Evolutionary conservation across 2,888 invertebrate genomes (phyloP), one percentile per base, ranked within the genome.

Genomic region (Plagiodera versicolora): DNA sequence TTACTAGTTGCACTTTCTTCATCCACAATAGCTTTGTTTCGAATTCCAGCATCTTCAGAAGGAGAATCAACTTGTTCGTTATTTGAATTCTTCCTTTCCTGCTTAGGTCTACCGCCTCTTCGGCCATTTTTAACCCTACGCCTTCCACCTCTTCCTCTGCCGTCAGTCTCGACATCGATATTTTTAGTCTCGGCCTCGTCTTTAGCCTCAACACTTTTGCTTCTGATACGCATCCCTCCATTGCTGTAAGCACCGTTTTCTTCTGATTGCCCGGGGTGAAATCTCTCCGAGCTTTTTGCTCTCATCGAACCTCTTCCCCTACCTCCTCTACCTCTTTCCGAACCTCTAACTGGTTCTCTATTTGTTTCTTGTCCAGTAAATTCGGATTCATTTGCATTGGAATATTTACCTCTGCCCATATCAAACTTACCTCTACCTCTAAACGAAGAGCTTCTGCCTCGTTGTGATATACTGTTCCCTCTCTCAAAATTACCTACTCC

Each of bases 1-100:
- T 39, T 14, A 18, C 30, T 46, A 1, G 10, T 19, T 10, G 3
- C n/a, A 18, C 1, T 45, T 51, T 56, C 65, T 20, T 39, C 45
- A 39, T 64, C 61, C 61, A 52, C 59, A 54, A 60, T 60, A 32
- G 60, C 61, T 56, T 63, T 56, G 16, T 51, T 19, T 44, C 20
- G n/a, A 17, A 20, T 30, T 11, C 52, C 53, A n/a, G 18, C 10
- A 47, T 9, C 4, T 11, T 52, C 58, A 30, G 24, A 39, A 6
- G 39, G 4, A 14, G 39, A n/a, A 39, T 39, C 14, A 5, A 35
- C 10, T 10, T 9, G 16, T 17, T 45, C 18, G 20, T 17, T 28
- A 9, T 1, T 16, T 14, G 11, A 35, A 20, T 2, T 24, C 9
- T n/a, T 10, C 3, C 16, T 16, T 24, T 53, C n/a, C n/a, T 32